These are phyloP conservation scores for Paguma larvata DNA, from an alignment of 2,797 vertebrate genomes.

Conservation along the genomic window DNA sequence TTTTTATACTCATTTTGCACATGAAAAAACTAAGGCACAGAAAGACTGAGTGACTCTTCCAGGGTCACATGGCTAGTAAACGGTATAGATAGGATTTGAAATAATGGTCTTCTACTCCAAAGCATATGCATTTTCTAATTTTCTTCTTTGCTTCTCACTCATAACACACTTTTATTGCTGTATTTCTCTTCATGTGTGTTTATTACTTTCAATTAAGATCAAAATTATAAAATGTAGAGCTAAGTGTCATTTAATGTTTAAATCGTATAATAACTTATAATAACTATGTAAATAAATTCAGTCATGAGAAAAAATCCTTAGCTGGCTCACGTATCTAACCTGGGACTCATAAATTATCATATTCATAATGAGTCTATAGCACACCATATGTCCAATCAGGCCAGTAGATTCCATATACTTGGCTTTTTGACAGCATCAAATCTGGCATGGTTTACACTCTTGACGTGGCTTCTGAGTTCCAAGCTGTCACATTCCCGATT, in stretches of 20 bases:
- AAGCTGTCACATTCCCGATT: constrained; percentile 33
- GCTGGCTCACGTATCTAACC: background rate
- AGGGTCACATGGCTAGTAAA: background rate
- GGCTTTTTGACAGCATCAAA: constrained; percentile 39
- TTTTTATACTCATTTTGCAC: constrained; percentile 32
- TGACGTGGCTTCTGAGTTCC: constrained; percentile 4
- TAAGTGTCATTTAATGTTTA: constrained; percentile 28
- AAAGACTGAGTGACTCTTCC: background rate
- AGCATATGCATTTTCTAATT: constrained; percentile 29
- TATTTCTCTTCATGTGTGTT: constrained; percentile 20
- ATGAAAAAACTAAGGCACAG: background rate
- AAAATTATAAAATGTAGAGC: constrained; percentile 35
- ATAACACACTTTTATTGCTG: background rate
- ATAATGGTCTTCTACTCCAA: constrained; percentile 26
- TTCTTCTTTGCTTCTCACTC: background rate
- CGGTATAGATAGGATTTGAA: background rate
- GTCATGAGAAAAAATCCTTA: background rate
- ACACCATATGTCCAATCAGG: background rate
- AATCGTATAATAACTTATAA: constrained; percentile 42
- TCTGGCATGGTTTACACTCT: background rate
- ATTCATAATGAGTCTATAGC: constrained; percentile 37
- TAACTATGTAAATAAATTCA: constrained; percentile 55
- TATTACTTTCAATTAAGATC: constrained; percentile 52
- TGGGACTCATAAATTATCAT: constrained; percentile 24
- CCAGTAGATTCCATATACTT: background rate